A percentile compares a stretch with the other conserved stretches of the same genome.
phyloP scores from a whole-genome alignment of 2,888 invertebrate species.

The Maniola hyperantus region DNA sequence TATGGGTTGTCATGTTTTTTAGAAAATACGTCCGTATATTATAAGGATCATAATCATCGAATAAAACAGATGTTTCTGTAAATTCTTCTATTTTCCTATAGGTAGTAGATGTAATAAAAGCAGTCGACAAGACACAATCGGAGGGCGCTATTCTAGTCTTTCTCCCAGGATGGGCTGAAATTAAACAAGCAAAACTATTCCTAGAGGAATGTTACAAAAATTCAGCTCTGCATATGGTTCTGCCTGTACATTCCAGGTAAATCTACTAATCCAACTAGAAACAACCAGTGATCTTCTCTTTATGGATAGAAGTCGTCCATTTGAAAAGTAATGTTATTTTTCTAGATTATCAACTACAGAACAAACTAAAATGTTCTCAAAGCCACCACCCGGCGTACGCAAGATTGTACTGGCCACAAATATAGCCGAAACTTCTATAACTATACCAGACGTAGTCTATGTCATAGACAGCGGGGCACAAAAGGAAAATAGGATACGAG shows the following conservation, averaged over 20 bases:
- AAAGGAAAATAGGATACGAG: constrained; percentile 80
- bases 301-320: too few species aligned
- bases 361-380: constrained; percentile 82
- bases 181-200: constrained; percentile 76
- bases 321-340: not conserved
- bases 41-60: too few species aligned
- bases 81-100: constrained; percentile 41
- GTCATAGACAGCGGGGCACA: constrained; percentile 86
- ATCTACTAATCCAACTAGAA: constrained; percentile 19
- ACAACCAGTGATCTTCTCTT: too few species aligned
- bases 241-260: constrained; percentile 84
- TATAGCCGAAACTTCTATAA: constrained; percentile 88
- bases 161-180: constrained; percentile 89
- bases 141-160: constrained; percentile 89
- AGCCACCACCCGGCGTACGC: constrained; percentile 74
- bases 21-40: too few species aligned
- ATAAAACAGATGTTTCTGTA: too few species aligned
- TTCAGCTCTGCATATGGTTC: constrained; percentile 57
- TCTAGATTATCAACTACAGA: constrained; percentile 79
- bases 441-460: constrained; percentile 86
- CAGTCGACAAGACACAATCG: constrained; percentile 80
- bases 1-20: too few species aligned
- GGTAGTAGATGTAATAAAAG: constrained; percentile 78
- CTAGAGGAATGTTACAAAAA: constrained; percentile 60
- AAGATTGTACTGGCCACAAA: constrained; percentile 89